A percentile compares a stretch with the other conserved stretches of the same genome.
Evolutionary conservation across 2,797 vertebrate genomes (phyloP).

Genomic region (Novumbra hubbsi): DNA sequence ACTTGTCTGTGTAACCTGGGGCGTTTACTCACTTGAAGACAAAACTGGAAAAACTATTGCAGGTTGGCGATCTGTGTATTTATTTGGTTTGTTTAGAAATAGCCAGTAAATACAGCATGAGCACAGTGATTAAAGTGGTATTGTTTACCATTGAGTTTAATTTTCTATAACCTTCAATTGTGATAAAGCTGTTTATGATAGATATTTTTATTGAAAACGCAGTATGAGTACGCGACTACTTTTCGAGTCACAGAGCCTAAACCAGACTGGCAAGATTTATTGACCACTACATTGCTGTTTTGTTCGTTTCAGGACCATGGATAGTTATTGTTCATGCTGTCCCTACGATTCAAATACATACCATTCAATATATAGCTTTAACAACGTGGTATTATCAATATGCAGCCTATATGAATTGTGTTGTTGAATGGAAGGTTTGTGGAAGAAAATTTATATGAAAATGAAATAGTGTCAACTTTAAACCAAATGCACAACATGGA

Average conservation of each 20-base stretch:
- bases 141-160: background rate
- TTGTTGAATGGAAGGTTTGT: background rate
- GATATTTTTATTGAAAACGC: background rate
- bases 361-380: background rate
- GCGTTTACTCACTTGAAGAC: background rate
- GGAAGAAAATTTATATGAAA: no score
- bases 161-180: background rate
- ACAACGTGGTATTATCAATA: background rate
- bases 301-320: background rate
- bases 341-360: background rate
- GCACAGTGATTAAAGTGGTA: background rate
- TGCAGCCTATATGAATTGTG: background rate
- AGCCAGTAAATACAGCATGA: no score
- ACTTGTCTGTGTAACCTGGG: background rate
- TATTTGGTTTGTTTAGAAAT: background rate
- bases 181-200: background rate
- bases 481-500: no score
- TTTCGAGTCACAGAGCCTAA: background rate
- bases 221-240: background rate
- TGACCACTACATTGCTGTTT: background rate
- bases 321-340: background rate
- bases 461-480: no score
- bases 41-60: background rate
- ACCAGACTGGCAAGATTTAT: background rate
- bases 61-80: background rate